Percentiles rank a stretch among this genome's conserved stretches.
These are phyloP conservation scores for Carcharodon carcharias DNA, from an alignment of 2,797 vertebrate species.

Conservation along the genomic window DNA sequence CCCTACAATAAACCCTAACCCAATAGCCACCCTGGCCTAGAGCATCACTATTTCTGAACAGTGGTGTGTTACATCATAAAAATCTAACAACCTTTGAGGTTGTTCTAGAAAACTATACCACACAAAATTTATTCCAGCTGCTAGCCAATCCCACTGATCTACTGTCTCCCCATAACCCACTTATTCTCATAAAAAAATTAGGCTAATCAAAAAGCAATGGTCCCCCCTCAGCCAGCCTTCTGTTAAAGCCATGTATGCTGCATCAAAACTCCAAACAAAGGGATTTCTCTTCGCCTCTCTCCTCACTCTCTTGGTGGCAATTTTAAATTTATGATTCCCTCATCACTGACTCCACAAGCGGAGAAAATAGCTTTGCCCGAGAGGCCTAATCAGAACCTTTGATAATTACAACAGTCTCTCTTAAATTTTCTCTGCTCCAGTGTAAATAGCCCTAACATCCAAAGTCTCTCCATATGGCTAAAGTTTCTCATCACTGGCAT, in stretches of 20 bases:
- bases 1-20: neutral
- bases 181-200: neutral
- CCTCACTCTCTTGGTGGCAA: no score
- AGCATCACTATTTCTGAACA: neutral
- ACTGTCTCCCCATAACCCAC: neutral
- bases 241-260: neutral
- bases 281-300: no score
- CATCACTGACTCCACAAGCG: no score
- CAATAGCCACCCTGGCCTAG: neutral
- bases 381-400: no score
- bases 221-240: neutral
- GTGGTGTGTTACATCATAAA: neutral
- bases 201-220: neutral
- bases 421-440: no score
- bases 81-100: neutral
- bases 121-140: neutral
- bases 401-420: no score
- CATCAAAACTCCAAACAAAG: neutral
- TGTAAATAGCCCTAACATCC: no score
- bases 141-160: neutral
- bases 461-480: no score
- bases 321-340: no score
- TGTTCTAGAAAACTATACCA: neutral
- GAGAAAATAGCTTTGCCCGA: no score
- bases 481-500: no score